Base-by-base conservation (phyloP, 92 coral and sea anemone species). In the Bergia puertoricense region DNA sequence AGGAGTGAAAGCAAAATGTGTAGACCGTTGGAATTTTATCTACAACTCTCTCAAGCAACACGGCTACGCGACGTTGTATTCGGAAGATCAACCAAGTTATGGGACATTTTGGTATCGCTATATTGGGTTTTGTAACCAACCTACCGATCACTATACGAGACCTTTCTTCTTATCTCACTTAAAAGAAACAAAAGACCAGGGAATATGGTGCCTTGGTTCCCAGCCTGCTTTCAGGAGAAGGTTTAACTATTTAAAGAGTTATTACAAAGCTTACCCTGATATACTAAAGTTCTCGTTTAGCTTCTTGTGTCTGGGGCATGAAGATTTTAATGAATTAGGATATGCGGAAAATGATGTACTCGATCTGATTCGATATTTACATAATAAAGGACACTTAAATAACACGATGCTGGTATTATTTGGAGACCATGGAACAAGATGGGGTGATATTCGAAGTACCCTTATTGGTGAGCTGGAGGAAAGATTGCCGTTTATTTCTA, bases 341-440 rank as follows among this genome's bases (percentile, higher is more conserved):
- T 86, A 86, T n/a, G 86, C 86, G 14, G 90, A 93, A 18, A 88
- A 89, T 15, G 94, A 91, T 71, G 74, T 93, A 4, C n/a, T 89
- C 20, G 37, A 30, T 40, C 85, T 93, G 9, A 82, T 93, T 15
- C 57, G 56, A 39, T 42, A 86, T 74, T 82, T 93, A 81, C 89
- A 90, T 56, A 48, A 62, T 0, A 41, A 71, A 14, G 91, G 89
- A 36, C 56, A 80, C 86, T 88, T 93, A 14, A 92, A 93, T 79
- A 89, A 93, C 74, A 93, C 96, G 0, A 4, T 89, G 20, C 65
- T 93, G 74, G 80, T 88, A 8, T 37, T 91, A 48, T 88, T 93
- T 51, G 96, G 93, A 45, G 96, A 93, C 84, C 96, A 93, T 57
- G 96, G 96, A 0, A 86, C 90, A 39, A 92, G 96, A 1, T 93